A percentile compares a stretch with the other conserved stretches of the same genome.
Evolutionary conservation across 92 coral and sea anemone species (phyloP).

Genomic region (Bergia puertoricense): DNA sequence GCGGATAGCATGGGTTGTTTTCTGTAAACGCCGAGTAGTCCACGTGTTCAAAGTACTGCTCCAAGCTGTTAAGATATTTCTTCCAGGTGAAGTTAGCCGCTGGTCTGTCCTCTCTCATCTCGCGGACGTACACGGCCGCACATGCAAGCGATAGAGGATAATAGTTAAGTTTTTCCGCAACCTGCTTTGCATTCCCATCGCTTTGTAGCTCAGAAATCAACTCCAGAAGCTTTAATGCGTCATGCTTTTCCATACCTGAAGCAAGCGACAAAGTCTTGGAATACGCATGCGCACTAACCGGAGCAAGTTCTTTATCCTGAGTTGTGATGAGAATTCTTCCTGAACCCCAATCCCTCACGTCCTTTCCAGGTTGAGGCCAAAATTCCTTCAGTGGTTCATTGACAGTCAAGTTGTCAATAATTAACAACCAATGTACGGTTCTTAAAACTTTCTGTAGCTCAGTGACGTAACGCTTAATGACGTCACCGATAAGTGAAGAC

Average conservation of each 20-base stretch:
- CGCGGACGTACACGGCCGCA: constrained; percentile 86
- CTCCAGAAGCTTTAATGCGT: constrained; percentile 67
- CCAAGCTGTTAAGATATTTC: constrained; percentile 60
- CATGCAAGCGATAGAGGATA: constrained; percentile 92
- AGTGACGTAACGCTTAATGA: constrained; percentile 45
- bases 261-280: constrained; percentile 61
- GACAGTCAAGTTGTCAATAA: constrained; percentile 74
- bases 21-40: constrained; percentile 73
- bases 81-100: constrained; percentile 77
- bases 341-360: constrained; percentile 71
- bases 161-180: constrained; percentile 54
- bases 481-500: constrained; percentile 25
- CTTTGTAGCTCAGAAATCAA: constrained; percentile 60
- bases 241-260: constrained; percentile 75
- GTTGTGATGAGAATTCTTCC: constrained; percentile 86
- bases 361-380: constrained; percentile 77
- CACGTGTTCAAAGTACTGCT: constrained; percentile 63
- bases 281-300: constrained; percentile 59
- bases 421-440: constrained; percentile 67
- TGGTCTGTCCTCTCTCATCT: constrained; percentile 80
- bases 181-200: constrained; percentile 49
- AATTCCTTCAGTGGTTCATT: constrained; percentile 66
- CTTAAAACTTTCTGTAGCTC: constrained; percentile 53
- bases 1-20: constrained; percentile 79
- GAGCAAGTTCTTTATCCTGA: constrained; percentile 80